A percentile compares a stretch with the other conserved stretches of the same genome.
Conservation (phyloP, 2,797 vertebrate species). For the Otolemur crassicaudatus region DNA sequence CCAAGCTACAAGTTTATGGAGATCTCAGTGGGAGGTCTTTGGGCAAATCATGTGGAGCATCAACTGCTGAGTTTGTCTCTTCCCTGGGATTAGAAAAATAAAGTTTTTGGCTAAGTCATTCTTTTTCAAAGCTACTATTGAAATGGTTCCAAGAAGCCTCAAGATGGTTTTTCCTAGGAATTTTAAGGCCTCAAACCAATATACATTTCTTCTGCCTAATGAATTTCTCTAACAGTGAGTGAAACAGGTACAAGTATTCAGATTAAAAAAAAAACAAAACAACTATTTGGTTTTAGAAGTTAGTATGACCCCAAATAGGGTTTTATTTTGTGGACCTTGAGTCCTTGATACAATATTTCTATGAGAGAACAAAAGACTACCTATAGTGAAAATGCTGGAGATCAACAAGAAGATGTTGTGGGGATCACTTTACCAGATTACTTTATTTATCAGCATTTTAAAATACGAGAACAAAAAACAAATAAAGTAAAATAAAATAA, state of each 20-base stretch:
- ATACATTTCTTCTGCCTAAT: constrained; percentile 5
- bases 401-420: not conserved
- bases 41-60: constrained; percentile 45
- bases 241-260: not conserved
- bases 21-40: constrained; percentile 64
- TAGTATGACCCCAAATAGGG: not conserved
- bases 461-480: not conserved
- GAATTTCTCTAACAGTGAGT: not conserved
- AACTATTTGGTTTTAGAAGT: not conserved
- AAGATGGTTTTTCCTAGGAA: not conserved
- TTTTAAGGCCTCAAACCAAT: not conserved
- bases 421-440: not conserved
- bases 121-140: constrained; percentile 59
- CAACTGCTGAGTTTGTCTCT: constrained; percentile 76
- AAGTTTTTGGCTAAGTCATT: constrained; percentile 42
- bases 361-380: constrained; percentile 5
- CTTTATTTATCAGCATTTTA: not conserved
- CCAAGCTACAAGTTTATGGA: constrained; percentile 58
- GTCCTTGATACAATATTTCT: not conserved
- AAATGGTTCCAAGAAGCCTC: constrained; percentile 44
- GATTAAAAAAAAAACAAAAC: not conserved
- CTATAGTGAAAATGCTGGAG: not conserved
- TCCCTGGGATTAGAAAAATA: constrained; percentile 72
- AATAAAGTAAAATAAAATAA: not conserved
- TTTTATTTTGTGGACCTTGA: not conserved